phyloP scores from a whole-genome alignment of 2,113 vertebrate species.

The Anarhynchus alexandrinus region DNA sequence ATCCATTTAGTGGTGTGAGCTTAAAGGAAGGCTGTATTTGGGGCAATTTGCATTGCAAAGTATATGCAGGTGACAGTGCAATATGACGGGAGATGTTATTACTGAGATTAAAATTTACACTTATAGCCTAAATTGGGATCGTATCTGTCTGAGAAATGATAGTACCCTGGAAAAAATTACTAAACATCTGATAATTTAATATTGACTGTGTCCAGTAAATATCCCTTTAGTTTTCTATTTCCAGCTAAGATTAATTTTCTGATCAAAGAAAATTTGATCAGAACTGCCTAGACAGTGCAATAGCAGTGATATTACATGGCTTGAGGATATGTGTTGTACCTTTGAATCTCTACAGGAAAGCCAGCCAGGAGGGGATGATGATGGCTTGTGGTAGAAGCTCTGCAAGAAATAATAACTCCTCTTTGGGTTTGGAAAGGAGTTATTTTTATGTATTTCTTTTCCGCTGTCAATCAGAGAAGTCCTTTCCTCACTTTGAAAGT shows the following conservation, averaged over 20 bases:
- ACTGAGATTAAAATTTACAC: slow-evolving; percentile 25
- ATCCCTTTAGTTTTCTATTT: slow-evolving; percentile 19
- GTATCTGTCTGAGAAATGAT: not conserved
- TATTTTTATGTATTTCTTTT: slow-evolving; percentile 43
- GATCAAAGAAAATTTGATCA: slow-evolving; percentile 52
- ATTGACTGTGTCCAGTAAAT: not conserved
- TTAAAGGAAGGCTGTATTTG: not conserved
- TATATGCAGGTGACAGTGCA: not conserved
- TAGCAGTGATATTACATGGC: slow-evolving; percentile 22
- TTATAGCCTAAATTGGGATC: not conserved
- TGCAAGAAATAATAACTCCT: slow-evolving; percentile 41
- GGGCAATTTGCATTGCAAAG: slow-evolving; percentile 12
- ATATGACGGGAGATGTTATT: not conserved
- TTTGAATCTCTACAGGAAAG: slow-evolving; percentile 25
- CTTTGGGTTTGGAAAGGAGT: slow-evolving; percentile 26
- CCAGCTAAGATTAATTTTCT: slow-evolving; percentile 38
- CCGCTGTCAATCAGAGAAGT: slow-evolving; percentile 1
- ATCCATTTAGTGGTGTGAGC: not conserved
- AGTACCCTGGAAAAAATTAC: not conserved
- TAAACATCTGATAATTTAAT: slow-evolving; percentile 32
- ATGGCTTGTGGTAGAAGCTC: slow-evolving; percentile 45
- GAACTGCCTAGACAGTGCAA: slow-evolving; percentile 1
- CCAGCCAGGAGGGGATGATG: slow-evolving; percentile 32
- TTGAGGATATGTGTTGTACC: slow-evolving; percentile 17
- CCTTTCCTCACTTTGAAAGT: not conserved